Percentiles rank a stretch among this genome's conserved stretches.
Evolutionary conservation across 2,797 vertebrate genomes (phyloP).

Genomic region (Crax fasciolata): DNA sequence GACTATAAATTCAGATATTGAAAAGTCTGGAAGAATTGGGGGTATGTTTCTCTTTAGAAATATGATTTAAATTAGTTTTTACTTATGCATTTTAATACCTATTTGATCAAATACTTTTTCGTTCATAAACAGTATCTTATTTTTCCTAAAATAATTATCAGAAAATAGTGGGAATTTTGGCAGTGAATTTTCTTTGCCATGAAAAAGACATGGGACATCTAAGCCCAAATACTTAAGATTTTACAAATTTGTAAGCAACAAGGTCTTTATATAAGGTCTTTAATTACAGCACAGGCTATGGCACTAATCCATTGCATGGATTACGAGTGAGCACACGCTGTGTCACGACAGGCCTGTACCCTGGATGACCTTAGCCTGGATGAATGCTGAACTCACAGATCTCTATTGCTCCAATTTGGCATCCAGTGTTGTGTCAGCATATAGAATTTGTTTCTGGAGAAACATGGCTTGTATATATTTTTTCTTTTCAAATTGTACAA

Average conservation of each 20-base stretch:
- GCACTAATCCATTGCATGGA: conserved; percentile 6
- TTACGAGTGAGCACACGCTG: neutral
- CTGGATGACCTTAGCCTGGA: neutral
- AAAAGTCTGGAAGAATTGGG: neutral
- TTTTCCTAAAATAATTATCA: neutral
- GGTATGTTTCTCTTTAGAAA: neutral
- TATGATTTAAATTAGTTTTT: neutral
- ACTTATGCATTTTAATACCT: neutral
- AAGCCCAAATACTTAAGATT: neutral
- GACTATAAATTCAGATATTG: neutral
- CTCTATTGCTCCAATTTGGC: neutral
- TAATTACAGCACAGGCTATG: neutral
- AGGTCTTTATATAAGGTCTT: conserved; percentile 9
- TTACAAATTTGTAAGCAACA: neutral
- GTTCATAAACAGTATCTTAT: fast-evolving
- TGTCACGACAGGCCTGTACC: neutral
- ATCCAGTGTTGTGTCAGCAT: neutral
- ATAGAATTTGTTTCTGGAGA: neutral
- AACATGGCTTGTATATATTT: neutral
- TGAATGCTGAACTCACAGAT: neutral
- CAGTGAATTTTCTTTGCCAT: neutral
- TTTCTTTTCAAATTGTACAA: neutral
- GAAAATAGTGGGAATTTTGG: neutral
- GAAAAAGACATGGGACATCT: neutral
- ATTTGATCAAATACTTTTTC: neutral